Base-by-base conservation (phyloP, 2,797 vertebrate species). In the Myotis findleyi region DNA sequence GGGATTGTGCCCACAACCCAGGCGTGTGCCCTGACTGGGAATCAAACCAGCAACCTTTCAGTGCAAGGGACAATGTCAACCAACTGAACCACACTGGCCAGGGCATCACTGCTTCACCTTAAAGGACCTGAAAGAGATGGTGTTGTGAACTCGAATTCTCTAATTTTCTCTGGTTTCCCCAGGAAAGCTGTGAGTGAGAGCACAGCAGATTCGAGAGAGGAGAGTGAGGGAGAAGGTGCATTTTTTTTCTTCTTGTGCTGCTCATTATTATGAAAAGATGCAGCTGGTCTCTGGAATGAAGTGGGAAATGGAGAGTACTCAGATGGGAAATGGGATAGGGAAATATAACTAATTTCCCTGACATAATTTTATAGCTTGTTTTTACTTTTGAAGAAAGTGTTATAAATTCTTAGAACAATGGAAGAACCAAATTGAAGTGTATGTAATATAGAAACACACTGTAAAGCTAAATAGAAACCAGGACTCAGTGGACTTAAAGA, bases 301-400 rank as follows among this genome's bases (percentile, higher is more conserved):
- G 23, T 27, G 49, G 87, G 89, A 90, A 85, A 41, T 10, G 57
- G 30, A 57, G 20, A 79, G 57, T 7, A 89, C 27, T 16, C 13
- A 5, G 53, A 77, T 84, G 77, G 69, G 27, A 91, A 93, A 89
- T 30, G 13, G 6, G 8, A 14, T 4, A n/a, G 12, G 53, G 44
- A 92, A 62, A 62, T 71, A 44, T 5, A 53, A 86, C 71, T 87
- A 62, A 76, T 84, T 87, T 81, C 23, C 11, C 3, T 71, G 44
- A 38, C 44, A 57, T 47, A 72, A 75, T 64, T 80, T 89, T 86
- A 21, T 73, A 73, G 59, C 38, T 89, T 93, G 76, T 53, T 84
- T 92, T 92, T 27, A 62, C 9, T 87, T 92, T 94, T 92, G 75
- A 86, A 57, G 25, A 81, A 89, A 73, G 38, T 53, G 41, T 51